A percentile compares a stretch with the other conserved stretches of the same genome.
Conservation (phyloP, 2,797 vertebrate species). For the Chromobotia macracanthus region DNA sequence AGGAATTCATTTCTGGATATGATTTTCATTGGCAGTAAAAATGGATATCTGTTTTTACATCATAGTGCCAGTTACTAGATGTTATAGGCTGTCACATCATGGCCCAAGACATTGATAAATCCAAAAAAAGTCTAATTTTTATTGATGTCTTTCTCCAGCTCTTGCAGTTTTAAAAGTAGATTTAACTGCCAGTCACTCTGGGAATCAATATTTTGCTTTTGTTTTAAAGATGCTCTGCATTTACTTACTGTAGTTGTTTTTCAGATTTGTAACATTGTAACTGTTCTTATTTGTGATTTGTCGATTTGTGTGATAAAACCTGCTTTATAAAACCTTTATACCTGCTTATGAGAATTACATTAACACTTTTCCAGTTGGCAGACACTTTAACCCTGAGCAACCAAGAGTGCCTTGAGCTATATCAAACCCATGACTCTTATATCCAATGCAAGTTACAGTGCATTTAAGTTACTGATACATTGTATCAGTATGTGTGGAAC, state of each 20-base stretch:
- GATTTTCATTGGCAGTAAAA: conserved; percentile 9
- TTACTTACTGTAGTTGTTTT: background rate
- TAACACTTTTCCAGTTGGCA: background rate
- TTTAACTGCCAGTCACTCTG: background rate
- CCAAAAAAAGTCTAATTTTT: background rate
- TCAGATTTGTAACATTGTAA: background rate
- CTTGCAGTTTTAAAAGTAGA: no score
- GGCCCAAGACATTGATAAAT: background rate
- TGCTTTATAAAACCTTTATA: background rate
- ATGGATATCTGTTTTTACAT: conserved; percentile 5
- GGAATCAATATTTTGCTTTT: background rate
- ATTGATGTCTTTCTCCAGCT: background rate
- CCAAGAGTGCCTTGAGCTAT: no score
- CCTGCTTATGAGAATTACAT: background rate
- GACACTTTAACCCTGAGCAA: no score
- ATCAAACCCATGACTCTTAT: no score
- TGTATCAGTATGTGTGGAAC: no score
- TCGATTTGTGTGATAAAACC: no score
- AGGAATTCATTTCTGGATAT: conserved; percentile 16
- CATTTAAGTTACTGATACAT: no score
- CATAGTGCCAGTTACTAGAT: conserved; percentile 11
- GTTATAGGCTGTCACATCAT: background rate
- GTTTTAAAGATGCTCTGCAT: background rate
- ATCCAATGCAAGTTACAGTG: no score
- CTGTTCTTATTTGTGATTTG: background rate